These are phyloP conservation scores for Vandiemenella viatica DNA, from an alignment of 2,888 invertebrate species.

Conservation along the genomic window DNA sequence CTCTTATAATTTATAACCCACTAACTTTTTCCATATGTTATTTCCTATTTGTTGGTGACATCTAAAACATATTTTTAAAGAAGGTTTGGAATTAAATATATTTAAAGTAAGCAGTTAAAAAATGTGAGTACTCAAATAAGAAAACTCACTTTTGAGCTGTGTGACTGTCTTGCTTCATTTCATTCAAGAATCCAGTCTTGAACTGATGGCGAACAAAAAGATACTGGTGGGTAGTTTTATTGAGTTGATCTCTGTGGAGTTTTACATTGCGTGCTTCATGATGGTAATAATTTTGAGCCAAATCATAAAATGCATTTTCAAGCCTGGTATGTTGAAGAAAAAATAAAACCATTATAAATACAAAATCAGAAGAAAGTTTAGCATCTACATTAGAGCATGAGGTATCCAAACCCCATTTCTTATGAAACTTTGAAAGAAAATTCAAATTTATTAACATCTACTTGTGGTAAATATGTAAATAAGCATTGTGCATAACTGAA, in stretches of 20 bases:
- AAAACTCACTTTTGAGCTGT: conserved; percentile 58
- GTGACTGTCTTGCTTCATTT: conserved; percentile 77
- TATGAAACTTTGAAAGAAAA: too few species aligned
- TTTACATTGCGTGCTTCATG: conserved; percentile 75
- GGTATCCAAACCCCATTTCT: too few species aligned
- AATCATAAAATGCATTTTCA: conserved; percentile 86
- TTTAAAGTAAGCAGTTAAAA: not conserved
- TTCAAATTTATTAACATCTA: too few species aligned
- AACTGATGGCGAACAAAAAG: conserved; percentile 91
- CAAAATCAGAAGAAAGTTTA: too few species aligned
- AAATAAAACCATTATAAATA: too few species aligned
- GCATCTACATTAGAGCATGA: too few species aligned
- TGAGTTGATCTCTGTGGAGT: conserved; percentile 76
- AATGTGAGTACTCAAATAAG: not conserved
- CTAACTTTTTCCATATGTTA: too few species aligned
- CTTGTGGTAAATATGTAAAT: too few species aligned
- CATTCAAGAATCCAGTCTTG: conserved; percentile 90
- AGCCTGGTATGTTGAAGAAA: too few species aligned
- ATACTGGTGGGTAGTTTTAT: conserved; percentile 79
- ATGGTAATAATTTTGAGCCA: conserved; percentile 84
- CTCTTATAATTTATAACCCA: too few species aligned
- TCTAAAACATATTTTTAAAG: not conserved
- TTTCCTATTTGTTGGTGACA: too few species aligned
- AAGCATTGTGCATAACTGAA: too few species aligned
- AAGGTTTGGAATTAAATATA: not conserved